Conservation (phyloP, 2,113 vertebrate species). For the Perca fluviatilis region DNA sequence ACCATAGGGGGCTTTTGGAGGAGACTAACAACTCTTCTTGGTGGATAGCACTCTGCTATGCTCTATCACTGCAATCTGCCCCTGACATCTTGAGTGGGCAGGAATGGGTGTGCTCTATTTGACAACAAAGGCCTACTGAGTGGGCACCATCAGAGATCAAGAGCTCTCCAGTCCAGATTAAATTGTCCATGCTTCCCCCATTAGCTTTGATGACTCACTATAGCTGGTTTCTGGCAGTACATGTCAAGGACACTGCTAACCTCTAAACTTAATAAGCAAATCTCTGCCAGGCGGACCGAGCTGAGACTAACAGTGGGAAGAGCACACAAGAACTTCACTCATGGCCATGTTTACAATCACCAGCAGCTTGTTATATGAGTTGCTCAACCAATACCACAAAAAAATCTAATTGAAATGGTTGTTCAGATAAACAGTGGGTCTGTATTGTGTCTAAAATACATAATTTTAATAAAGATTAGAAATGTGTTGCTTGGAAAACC, state of each 20-base stretch:
- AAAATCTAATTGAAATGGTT: not conserved
- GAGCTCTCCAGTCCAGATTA: conserved; percentile 80
- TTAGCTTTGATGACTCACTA: conserved; percentile 81
- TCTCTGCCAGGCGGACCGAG: conserved; percentile 63
- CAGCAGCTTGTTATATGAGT: conserved; percentile 37
- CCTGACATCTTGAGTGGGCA: conserved; percentile 66
- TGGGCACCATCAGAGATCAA: conserved; percentile 79
- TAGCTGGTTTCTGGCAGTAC: conserved; percentile 69
- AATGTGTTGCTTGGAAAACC: not conserved
- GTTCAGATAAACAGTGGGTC: not conserved
- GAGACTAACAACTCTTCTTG: conserved; percentile 3
- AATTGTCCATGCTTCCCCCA: conserved; percentile 80
- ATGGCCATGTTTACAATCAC: conserved; percentile 44
- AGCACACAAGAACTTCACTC: conserved; percentile 44
- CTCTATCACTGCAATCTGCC: conserved; percentile 61
- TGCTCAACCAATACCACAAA: conserved; percentile 11
- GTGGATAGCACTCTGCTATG: conserved; percentile 5
- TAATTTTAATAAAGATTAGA: not conserved
- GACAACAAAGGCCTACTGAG: conserved; percentile 78
- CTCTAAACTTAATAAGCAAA: conserved; percentile 80
- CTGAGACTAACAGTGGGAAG: conserved; percentile 48
- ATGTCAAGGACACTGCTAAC: conserved; percentile 80
- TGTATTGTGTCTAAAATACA: not conserved
- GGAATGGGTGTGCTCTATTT: conserved; percentile 74
- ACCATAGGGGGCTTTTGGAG: not conserved